Conservation (phyloP, 2,797 vertebrate species). For the Enteromius anoplus region DNA sequence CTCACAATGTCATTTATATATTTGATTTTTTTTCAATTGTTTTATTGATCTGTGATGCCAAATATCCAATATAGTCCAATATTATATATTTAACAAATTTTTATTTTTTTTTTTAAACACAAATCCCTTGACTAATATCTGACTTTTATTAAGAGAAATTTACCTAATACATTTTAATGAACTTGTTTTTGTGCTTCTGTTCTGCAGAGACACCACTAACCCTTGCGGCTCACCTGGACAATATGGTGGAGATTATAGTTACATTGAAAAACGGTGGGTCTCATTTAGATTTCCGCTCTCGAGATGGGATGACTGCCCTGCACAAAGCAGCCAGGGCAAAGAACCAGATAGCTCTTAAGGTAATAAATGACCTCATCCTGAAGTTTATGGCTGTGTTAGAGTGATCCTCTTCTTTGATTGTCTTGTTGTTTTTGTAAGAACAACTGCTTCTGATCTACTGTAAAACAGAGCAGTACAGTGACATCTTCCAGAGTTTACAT, state of each 20-base stretch:
- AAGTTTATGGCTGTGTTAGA: neutral
- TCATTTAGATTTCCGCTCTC: slow-evolving; percentile 87
- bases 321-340: slow-evolving; percentile 85
- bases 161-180: neutral
- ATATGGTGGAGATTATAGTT: slow-evolving; percentile 78
- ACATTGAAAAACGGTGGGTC: slow-evolving; percentile 82
- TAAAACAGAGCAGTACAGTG: slow-evolving; percentile 1
- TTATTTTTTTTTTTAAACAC: no score
- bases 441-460: neutral
- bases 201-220: slow-evolving; percentile 72
- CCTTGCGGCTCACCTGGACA: slow-evolving; percentile 81
- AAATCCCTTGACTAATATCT: slow-evolving; percentile 1
- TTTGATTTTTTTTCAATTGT: neutral
- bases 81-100: neutral
- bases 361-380: slow-evolving; percentile 57
- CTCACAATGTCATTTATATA: neutral
- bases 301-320: slow-evolving; percentile 86
- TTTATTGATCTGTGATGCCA: neutral
- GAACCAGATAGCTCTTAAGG: slow-evolving; percentile 83
- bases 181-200: slow-evolving; percentile 9
- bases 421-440: slow-evolving; percentile 1
- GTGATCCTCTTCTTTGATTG: slow-evolving; percentile 12
- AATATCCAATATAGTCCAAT: neutral
- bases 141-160: neutral
- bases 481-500: neutral